These are phyloP conservation scores for Panopea generosa DNA, from an alignment of 2,888 invertebrate genomes.

Conservation along the genomic window DNA sequence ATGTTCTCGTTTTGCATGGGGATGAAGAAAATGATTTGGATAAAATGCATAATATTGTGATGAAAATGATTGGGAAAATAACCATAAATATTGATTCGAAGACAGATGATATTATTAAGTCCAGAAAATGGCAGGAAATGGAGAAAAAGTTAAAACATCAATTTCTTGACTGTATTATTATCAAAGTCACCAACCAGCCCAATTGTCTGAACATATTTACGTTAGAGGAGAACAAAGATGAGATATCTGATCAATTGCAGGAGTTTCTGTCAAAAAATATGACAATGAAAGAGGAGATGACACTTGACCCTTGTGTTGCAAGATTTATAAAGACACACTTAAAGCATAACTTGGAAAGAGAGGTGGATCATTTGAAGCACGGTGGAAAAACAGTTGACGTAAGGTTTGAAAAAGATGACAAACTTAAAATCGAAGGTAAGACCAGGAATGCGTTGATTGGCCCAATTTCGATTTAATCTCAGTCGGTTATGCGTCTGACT, in stretches of 20 bases:
- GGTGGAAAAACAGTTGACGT: constrained; percentile 13
- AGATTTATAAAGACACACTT: constrained; percentile 23
- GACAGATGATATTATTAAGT: constrained; percentile 14
- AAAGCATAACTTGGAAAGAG: constrained; percentile 7
- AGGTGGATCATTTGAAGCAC: constrained; percentile 11
- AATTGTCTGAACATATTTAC: constrained; percentile 36
- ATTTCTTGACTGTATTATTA: constrained; percentile 31
- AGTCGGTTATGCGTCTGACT: background rate
- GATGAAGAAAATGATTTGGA: constrained; percentile 25
- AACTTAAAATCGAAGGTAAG: constrained; percentile 24
- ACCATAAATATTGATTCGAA: constrained; percentile 25
- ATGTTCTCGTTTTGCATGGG: constrained; percentile 24
- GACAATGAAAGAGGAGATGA: constrained; percentile 33
- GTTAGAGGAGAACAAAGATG: constrained; percentile 14
- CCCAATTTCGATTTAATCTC: background rate
- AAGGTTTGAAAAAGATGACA: constrained; percentile 3
- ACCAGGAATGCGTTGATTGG: background rate
- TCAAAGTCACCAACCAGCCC: constrained; percentile 1
- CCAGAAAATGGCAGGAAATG: constrained; percentile 31
- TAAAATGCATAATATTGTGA: constrained; percentile 34
- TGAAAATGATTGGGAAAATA: constrained; percentile 27
- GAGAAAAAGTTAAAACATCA: constrained; percentile 28
- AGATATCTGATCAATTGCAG: constrained; percentile 31
- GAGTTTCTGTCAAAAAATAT: constrained; percentile 40
- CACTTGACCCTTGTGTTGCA: constrained; percentile 18